Conservation (phyloP, 2,888 invertebrate species). For the Sarcophaga variegata region DNA sequence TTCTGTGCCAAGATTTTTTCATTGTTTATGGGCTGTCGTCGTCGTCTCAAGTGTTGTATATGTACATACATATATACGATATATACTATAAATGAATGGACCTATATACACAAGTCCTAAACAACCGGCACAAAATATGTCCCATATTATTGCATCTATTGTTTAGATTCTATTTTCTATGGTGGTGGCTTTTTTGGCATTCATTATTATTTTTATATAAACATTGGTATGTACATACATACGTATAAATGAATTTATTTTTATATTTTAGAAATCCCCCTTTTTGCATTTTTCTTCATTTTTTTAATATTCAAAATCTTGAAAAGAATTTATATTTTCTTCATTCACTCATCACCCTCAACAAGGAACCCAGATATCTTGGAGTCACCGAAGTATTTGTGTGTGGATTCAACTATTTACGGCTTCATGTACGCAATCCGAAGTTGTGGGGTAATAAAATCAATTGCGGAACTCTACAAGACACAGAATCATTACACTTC, state of each 20-base stretch:
- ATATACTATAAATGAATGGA: background rate
- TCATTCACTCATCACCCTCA: too few species aligned
- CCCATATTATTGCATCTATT: slow-evolving; percentile 38
- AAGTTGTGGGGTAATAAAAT: too few species aligned
- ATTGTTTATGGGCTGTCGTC: background rate
- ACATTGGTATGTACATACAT: slow-evolving; percentile 10
- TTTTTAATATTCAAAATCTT: too few species aligned
- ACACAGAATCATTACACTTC: too few species aligned
- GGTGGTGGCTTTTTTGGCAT: slow-evolving; percentile 58
- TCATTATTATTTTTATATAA: slow-evolving; percentile 57
- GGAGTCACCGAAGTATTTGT: too few species aligned
- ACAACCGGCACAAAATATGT: slow-evolving; percentile 54
- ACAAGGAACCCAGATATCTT: too few species aligned
- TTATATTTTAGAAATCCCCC: background rate
- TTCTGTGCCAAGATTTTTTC: slow-evolving; percentile 54
- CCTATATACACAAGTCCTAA: background rate
- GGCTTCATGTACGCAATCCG: too few species aligned
- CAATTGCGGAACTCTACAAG: too few species aligned
- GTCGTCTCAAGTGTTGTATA: background rate
- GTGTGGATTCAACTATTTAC: too few species aligned
- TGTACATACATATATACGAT: background rate
- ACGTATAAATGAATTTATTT: background rate
- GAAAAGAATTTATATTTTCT: too few species aligned
- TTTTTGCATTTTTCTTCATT: too few species aligned
- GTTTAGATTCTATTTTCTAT: slow-evolving; percentile 57